Evolutionary conservation across 2,888 invertebrate species (phyloP), one percentile per base, ranked within the genome.

Genomic region (Pachymerium ferrugineum): DNA sequence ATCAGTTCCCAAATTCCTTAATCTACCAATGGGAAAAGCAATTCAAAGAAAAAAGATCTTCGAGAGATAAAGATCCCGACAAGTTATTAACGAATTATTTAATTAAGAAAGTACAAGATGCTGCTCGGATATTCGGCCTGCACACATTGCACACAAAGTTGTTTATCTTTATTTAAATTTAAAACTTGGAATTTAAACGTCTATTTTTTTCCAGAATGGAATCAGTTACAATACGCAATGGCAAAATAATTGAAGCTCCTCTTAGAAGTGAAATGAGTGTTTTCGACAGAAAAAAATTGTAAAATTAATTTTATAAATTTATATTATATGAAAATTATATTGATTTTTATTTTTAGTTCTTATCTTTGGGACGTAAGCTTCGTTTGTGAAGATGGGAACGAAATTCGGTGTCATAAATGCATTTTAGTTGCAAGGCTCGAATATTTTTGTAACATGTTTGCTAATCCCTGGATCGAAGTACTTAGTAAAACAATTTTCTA

Each of bases 361-460:
- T 85, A 86, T 12, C 82, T 90, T 0, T 87, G 85, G 76, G 90
- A 91, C 80, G 87, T 90, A 0, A 84, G 83, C 54, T 87, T 91
- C 31, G 84, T 86, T 38, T 86, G 83, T 54, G 80, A 80, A 35
- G 84, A 84, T 77, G 82, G 80, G 22, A 77, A 77, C n/a, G 77
- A 79, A 62, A 81, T 92, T 25, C 81, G 85, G 0, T 93, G 91
- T 0, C 94, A 94, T 81, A 90, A 89, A 79, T 94, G 93, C 80
- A 84, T 94, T n/a, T 82, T 94, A 19, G 88, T 89, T 0, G 89
- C 92, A 0, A 83, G 93, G 33, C 83, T 91, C n/a, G 93, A 94
- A 77, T 94, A 94, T 82, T 94, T 94, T 81, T 87, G 88, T 76
- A 89, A 89, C 78, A 91, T 94, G 91, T 89, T 94, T 78, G 87